phyloP scores from a whole-genome alignment of 1,140 invertebrate genomes.

The Berghia stephanieae region DNA sequence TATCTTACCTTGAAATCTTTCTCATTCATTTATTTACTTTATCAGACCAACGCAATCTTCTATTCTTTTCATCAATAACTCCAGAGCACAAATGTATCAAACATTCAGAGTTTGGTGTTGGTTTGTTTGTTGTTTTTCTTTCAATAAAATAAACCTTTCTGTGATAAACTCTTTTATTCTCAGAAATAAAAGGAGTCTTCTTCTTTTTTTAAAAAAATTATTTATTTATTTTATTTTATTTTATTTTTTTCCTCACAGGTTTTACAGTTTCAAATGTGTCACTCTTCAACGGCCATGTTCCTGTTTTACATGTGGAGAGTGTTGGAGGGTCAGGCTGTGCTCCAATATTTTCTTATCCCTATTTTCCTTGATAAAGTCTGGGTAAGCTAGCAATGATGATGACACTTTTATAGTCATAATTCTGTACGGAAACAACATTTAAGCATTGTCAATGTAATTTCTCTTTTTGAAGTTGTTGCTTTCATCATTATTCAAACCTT shows the following conservation, averaged over 20 bases:
- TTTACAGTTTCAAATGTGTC: conserved; percentile 68
- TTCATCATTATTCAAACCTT: neutral
- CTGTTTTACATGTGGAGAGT: conserved; percentile 81
- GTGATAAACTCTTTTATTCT: neutral
- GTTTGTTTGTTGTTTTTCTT: neutral
- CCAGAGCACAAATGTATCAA: too few species aligned
- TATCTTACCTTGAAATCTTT: too few species aligned
- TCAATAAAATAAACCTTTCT: neutral
- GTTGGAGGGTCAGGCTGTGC: conserved; percentile 80
- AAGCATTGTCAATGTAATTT: neutral
- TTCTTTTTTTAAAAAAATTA: too few species aligned
- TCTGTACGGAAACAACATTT: too few species aligned
- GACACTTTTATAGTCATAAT: neutral
- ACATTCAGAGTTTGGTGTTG: neutral
- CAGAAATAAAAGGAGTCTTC: too few species aligned
- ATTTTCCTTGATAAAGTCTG: conserved; percentile 80
- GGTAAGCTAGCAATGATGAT: conserved; percentile 56
- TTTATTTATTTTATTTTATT: too few species aligned
- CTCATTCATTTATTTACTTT: too few species aligned
- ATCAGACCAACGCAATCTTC: too few species aligned
- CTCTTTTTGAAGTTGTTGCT: neutral
- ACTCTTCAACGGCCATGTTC: conserved; percentile 77
- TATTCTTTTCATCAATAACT: too few species aligned
- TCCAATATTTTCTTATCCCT: conserved; percentile 79
- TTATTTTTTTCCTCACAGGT: conserved; percentile 44